These are phyloP conservation scores for Hypsibius dujardini DNA, from an alignment of 1,140 invertebrate species.

Conservation along the genomic window DNA sequence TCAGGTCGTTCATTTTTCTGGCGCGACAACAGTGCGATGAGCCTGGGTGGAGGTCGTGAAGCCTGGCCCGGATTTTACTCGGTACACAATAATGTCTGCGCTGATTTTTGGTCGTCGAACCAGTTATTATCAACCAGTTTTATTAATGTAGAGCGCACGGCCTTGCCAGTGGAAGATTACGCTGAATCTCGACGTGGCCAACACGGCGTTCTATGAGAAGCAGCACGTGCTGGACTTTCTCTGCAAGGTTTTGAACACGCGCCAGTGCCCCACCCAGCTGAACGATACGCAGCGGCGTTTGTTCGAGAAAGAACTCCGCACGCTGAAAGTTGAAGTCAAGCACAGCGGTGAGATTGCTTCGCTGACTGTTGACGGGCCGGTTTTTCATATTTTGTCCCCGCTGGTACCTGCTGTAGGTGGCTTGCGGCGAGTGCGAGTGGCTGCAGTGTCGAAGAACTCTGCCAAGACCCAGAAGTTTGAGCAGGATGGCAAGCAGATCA, in stretches of 20 bases:
- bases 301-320: background rate
- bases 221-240: background rate
- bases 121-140: background rate
- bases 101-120: background rate
- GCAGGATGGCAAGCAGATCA: background rate
- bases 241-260: background rate
- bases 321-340: background rate
- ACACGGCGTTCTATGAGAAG: slow-evolving; percentile 16
- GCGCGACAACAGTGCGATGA: too few species aligned
- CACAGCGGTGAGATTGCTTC: too few species aligned
- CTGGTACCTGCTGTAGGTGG: too few species aligned
- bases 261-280: background rate
- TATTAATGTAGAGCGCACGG: slow-evolving; percentile 13
- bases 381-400: too few species aligned
- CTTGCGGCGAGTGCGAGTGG: background rate
- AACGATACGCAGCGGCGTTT: background rate
- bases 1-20: too few species aligned
- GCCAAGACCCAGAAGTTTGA: background rate
- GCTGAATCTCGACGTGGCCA: slow-evolving; percentile 2
- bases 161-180: slow-evolving; percentile 14
- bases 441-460: background rate
- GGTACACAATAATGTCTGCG: background rate
- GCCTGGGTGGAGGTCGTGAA: background rate
- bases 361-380: too few species aligned
- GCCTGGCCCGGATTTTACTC: background rate